phyloP scores from a whole-genome alignment of 2,113 vertebrate species.

The Mormyrus lacerda region DNA sequence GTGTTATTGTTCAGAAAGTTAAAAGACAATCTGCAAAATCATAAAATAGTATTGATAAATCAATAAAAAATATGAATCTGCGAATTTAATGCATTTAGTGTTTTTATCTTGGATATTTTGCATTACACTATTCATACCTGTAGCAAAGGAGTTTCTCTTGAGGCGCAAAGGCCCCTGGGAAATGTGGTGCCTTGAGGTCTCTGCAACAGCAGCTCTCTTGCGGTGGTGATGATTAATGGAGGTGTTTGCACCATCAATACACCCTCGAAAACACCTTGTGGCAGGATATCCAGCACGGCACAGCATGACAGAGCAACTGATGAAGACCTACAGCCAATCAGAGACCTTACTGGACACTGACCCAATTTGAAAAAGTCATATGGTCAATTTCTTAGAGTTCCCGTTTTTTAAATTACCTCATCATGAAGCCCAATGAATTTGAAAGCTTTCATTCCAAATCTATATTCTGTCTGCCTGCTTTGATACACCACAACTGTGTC shows the following conservation, averaged over 20 bases:
- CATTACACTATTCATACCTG: no score
- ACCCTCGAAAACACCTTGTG: slow-evolving; percentile 52
- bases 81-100: no score
- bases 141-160: slow-evolving; percentile 22
- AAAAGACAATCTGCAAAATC: no score
- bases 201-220: slow-evolving; percentile 40
- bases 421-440: slow-evolving; percentile 56
- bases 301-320: slow-evolving; percentile 49
- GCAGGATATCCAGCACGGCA: slow-evolving; percentile 43
- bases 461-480: slow-evolving; percentile 28
- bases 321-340: slow-evolving; percentile 30
- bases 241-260: slow-evolving; percentile 28
- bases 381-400: not conserved
- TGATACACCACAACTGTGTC: slow-evolving; percentile 37
- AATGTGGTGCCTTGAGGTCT: slow-evolving; percentile 50
- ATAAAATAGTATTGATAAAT: no score
- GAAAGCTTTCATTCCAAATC: slow-evolving; percentile 58
- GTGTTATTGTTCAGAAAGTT: no score
- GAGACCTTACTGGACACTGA: not conserved
- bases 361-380: not conserved
- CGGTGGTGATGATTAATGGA: slow-evolving; percentile 17
- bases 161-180: slow-evolving; percentile 62
- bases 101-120: no score
- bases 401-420: slow-evolving; percentile 39
- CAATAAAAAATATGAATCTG: no score